Conservation (phyloP, 2,113 vertebrate species). For the Pimephales promelas region DNA sequence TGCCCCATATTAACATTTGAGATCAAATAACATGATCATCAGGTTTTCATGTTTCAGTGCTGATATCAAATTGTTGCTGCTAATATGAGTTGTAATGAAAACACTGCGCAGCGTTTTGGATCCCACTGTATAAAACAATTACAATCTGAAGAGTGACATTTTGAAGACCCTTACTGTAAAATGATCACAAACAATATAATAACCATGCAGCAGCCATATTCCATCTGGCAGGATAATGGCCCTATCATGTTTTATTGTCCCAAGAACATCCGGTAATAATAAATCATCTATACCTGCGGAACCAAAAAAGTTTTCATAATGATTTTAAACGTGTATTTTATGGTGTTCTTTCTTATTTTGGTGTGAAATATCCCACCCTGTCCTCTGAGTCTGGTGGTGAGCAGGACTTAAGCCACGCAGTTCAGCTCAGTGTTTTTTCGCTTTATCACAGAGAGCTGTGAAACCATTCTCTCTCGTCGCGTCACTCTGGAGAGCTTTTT, state of each 20-base stretch:
- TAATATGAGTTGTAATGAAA: background rate
- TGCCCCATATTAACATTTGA: background rate
- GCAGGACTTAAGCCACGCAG: slow-evolving; percentile 5
- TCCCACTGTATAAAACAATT: background rate
- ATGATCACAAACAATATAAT: slow-evolving; percentile 10
- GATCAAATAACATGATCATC: background rate
- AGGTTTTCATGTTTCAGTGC: background rate
- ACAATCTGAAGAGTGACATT: slow-evolving; percentile 1
- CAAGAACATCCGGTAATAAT: slow-evolving; percentile 7
- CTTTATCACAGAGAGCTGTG: slow-evolving; percentile 42
- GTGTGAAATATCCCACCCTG: slow-evolving; percentile 15
- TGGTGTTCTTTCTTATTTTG: slow-evolving; percentile 3
- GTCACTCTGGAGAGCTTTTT: slow-evolving; percentile 13
- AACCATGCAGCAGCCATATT: background rate
- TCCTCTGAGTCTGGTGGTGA: background rate
- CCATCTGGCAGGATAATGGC: slow-evolving; percentile 39
- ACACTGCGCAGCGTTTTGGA: background rate
- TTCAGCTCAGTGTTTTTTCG: slow-evolving; percentile 12
- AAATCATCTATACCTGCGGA: slow-evolving; percentile 9
- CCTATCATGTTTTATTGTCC: slow-evolving; percentile 17
- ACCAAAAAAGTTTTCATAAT: background rate
- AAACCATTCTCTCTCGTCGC: slow-evolving; percentile 39
- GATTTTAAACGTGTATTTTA: background rate
- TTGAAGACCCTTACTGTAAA: background rate
- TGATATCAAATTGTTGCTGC: background rate